These are phyloP conservation scores for Bombylius major DNA, from an alignment of 2,888 invertebrate species.

Conservation along the genomic window DNA sequence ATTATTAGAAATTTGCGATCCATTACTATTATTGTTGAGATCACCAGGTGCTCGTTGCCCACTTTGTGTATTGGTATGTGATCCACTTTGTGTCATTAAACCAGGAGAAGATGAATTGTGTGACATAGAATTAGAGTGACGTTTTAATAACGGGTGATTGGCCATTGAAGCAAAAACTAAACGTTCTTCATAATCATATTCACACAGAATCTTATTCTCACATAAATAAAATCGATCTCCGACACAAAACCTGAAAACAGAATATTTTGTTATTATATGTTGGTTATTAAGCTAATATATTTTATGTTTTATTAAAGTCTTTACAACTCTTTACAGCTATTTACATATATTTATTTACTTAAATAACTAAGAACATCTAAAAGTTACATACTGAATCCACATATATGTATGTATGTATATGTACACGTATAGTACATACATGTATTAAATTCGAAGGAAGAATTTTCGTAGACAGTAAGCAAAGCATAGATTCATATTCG, in stretches of 20 bases:
- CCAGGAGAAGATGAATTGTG: conserved; percentile 27
- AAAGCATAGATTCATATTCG: too few species aligned
- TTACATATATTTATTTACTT: too few species aligned
- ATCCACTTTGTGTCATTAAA: conserved; percentile 16
- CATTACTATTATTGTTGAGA: conserved; percentile 30
- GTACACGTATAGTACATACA: too few species aligned
- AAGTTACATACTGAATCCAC: too few species aligned
- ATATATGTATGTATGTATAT: too few species aligned
- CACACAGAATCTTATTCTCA: conserved; percentile 95
- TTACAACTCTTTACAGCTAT: too few species aligned
- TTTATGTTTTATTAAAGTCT: too few species aligned
- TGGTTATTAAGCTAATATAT: neutral
- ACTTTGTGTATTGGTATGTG: conserved; percentile 19
- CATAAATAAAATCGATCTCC: conserved; percentile 94
- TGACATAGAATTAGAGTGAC: conserved; percentile 33
- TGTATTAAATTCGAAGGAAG: too few species aligned
- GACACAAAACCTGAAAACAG: conserved; percentile 77
- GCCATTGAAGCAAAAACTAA: conserved; percentile 92
- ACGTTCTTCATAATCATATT: conserved; percentile 94
- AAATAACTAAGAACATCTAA: too few species aligned
- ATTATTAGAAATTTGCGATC: conserved; percentile 28
- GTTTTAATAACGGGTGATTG: conserved; percentile 56
- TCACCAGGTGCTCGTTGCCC: conserved; percentile 34
- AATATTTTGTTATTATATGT: conserved; percentile 1
- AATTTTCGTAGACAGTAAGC: too few species aligned